Conservation (phyloP, 37 sponge, comb jelly and placozoan genomes). For the Theonella swinhoei region DNA sequence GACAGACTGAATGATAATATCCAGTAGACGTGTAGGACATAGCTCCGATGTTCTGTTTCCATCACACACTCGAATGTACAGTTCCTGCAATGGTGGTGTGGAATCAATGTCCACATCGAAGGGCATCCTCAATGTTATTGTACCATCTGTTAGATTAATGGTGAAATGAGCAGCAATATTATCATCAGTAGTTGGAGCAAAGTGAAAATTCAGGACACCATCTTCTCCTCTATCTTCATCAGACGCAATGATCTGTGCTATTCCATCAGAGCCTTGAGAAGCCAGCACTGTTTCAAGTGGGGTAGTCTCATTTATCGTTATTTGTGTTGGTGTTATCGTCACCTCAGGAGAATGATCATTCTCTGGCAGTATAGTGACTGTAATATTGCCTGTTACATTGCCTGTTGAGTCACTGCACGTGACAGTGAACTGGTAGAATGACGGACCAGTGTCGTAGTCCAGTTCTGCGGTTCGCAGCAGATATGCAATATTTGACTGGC, state of each 20-base stretch:
- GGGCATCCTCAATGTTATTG: not conserved
- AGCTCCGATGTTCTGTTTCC: not conserved
- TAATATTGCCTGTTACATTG: not conserved
- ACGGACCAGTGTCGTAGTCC: not conserved
- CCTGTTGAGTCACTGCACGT: not conserved
- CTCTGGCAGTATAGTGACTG: not conserved
- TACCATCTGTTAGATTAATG: not conserved
- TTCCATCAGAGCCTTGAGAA: not conserved
- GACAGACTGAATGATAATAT: not conserved
- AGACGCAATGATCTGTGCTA: not conserved
- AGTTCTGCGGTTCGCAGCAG: not conserved
- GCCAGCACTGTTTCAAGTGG: not conserved
- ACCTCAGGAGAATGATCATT: not conserved
- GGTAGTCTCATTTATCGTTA: not conserved
- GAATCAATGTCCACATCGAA: not conserved
- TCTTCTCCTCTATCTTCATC: not conserved
- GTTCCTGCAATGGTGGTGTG: too few species aligned
- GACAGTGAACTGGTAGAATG: not conserved
- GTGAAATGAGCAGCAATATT: not conserved
- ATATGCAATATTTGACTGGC: not conserved
- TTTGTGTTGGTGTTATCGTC: not conserved
- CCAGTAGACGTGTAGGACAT: conserved; percentile 2
- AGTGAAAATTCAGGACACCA: not conserved
- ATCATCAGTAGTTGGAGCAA: not conserved
- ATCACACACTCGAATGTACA: not conserved